phyloP scores from a whole-genome alignment of 2,888 invertebrate genomes.

The Metopia argyrocephala region DNA sequence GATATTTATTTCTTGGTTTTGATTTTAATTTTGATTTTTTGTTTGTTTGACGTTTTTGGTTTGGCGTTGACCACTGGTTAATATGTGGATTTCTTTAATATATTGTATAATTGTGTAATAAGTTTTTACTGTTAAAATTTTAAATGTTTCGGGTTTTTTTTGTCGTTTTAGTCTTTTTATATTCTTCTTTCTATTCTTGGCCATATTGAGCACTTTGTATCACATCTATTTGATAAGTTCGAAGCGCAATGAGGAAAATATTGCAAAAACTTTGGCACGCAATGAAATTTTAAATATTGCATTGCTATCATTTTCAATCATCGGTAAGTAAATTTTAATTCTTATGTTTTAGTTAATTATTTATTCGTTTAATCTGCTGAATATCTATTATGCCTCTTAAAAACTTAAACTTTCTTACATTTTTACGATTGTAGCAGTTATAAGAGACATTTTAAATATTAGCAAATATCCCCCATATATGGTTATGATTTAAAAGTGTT shows the following conservation, averaged over 20 bases:
- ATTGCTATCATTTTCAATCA: slow-evolving; percentile 73
- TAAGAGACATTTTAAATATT: too few species aligned
- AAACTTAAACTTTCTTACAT: too few species aligned
- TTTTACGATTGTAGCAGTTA: too few species aligned
- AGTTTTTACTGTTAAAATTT: not conserved
- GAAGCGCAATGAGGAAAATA: slow-evolving; percentile 49
- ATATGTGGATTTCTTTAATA: not conserved
- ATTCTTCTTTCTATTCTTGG: slow-evolving; percentile 78
- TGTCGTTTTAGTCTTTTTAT: slow-evolving; percentile 79
- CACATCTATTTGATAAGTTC: slow-evolving; percentile 77
- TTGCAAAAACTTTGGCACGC: slow-evolving; percentile 68
- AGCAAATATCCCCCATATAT: too few species aligned
- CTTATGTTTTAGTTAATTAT: slow-evolving; percentile 3
- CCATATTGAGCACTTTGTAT: slow-evolving; percentile 79
- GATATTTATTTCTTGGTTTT: not conserved
- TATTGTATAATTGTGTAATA: slow-evolving; percentile 21
- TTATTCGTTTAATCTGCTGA: too few species aligned
- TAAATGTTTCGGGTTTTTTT: slow-evolving; percentile 1
- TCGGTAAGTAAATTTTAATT: slow-evolving; percentile 68
- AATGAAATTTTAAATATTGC: slow-evolving; percentile 69
- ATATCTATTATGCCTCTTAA: too few species aligned
- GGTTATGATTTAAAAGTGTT: too few species aligned
- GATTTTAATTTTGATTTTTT: slow-evolving; percentile 12
- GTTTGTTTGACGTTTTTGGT: slow-evolving; percentile 19
- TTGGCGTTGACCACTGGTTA: slow-evolving; percentile 33